phyloP scores from a whole-genome alignment of 1,140 invertebrate genomes.

The Megalopta genalis region DNA sequence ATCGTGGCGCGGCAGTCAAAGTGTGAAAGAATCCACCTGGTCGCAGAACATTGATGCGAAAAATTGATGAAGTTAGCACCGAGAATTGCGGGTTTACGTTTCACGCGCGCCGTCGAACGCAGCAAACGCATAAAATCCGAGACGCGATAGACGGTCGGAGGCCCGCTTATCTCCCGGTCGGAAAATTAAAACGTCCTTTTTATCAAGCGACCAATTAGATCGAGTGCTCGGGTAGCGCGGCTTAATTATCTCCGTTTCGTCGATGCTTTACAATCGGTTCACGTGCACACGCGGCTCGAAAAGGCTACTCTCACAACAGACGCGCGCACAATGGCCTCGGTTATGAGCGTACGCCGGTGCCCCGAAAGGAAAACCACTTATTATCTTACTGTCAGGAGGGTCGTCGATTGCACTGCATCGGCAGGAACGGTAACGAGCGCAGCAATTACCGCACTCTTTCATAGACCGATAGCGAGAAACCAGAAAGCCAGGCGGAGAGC shows the following conservation, averaged over 20 bases:
- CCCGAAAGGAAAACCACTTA: slow-evolving; percentile 67
- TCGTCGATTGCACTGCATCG: slow-evolving; percentile 64
- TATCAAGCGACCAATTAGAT: slow-evolving; percentile 33
- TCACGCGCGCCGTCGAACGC: too few species aligned
- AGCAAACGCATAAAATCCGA: too few species aligned
- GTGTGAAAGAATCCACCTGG: too few species aligned
- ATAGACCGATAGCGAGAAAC: slow-evolving; percentile 58
- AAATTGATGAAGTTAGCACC: too few species aligned
- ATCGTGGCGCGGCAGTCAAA: too few species aligned
- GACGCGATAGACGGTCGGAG: background rate
- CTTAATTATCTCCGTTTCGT: slow-evolving; percentile 38
- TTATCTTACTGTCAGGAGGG: slow-evolving; percentile 67
- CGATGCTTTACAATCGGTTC: slow-evolving; percentile 51
- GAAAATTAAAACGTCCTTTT: slow-evolving; percentile 12
- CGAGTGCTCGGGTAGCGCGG: slow-evolving; percentile 11
- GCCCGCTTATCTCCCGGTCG: background rate
- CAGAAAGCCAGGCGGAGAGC: slow-evolving; percentile 44
- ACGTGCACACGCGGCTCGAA: slow-evolving; percentile 35
- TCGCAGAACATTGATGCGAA: too few species aligned
- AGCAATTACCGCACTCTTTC: slow-evolving; percentile 66
- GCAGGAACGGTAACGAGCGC: slow-evolving; percentile 67
- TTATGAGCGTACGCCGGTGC: slow-evolving; percentile 52
- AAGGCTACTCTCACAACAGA: slow-evolving; percentile 31
- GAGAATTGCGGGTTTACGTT: too few species aligned
- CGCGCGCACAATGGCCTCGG: slow-evolving; percentile 38